Evolutionary conservation across 1,140 invertebrate genomes (phyloP), one percentile per base, ranked within the genome.

Genomic region (Leptopilina clavipes): DNA sequence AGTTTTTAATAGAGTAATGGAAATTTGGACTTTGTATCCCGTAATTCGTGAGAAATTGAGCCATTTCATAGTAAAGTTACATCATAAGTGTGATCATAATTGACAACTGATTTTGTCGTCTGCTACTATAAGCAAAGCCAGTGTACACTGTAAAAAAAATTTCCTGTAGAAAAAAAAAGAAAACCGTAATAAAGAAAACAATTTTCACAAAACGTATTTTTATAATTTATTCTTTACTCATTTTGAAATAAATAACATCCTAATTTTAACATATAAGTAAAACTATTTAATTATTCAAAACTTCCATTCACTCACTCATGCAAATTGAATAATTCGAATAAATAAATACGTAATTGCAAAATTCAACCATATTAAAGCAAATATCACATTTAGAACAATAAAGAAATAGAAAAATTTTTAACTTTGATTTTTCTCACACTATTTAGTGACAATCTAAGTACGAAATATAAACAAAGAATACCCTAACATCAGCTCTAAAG

Each of bases 11-110:
- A 70, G 3, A 25, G 18, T 6, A 56, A 74, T 19, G 12, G 44
- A 14, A n/a, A 65, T 43, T 75, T 74, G 37, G 18, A 75, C 25
- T 25, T 17, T 59, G 43, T 45, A 48, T 70, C 19, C 17, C 22
- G 18, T 45, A 25, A 19, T 25, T 59, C 19, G 14, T 65, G n/a
- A 31, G 11, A 37, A 65, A 8, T 59, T 65, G 59, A 25, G 22
- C 12, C 19, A 31, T 8, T n/a, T 65, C 11, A 31, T 19, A 65
- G 12, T 22, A n/a, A 0, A 5, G 7, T 65, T 65, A 31, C 56
- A 14, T 59, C 56, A 25, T 65, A 59, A 22, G 18, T 19, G 10
- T 8, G 18, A 8, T 11, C 9, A 31, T 31, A 5, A n/a, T n/a
- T n/a, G 25, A 1, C 54, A 59, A 7, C 54, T 59, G 19, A 25